phyloP scores from a whole-genome alignment of 2,797 vertebrate species.

The Fistularia tabacaria region DNA sequence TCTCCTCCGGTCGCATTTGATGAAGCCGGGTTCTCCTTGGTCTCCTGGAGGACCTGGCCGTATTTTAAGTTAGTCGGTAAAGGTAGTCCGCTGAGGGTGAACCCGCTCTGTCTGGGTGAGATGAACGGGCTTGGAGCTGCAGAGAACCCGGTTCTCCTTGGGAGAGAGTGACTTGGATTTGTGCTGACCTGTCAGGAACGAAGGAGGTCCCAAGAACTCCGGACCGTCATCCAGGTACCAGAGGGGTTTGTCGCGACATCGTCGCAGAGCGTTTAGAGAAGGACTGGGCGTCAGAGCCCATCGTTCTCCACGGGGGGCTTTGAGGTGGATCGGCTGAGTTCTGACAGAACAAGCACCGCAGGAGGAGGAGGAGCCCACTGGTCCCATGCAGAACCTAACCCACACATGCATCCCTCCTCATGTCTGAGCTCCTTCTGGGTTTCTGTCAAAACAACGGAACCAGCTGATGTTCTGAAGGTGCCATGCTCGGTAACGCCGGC shows the following conservation, averaged over 20 bases:
- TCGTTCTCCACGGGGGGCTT: constrained; percentile 39
- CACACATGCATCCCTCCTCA: neutral
- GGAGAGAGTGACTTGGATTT: constrained; percentile 35
- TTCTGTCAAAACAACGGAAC: constrained; percentile 62
- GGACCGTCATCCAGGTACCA: constrained; percentile 74
- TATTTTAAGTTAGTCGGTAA: too few relatives aligned
- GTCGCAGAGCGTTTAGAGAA: constrained; percentile 50
- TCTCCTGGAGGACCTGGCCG: too few relatives aligned
- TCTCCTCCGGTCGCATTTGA: too few relatives aligned
- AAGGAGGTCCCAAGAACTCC: constrained; percentile 71
- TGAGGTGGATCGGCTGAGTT: constrained; percentile 32
- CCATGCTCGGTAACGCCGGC: too few relatives aligned
- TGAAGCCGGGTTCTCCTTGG: too few relatives aligned
- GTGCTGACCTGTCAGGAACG: constrained; percentile 74
- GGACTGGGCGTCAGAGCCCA: constrained; percentile 11
- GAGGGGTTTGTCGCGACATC: constrained; percentile 66
- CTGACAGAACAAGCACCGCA: constrained; percentile 31
- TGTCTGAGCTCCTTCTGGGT: constrained; percentile 56
- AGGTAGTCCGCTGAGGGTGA: too few relatives aligned
- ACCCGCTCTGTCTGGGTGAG: too few relatives aligned
- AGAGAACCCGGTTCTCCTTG: too few relatives aligned
- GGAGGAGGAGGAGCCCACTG: constrained; percentile 34
- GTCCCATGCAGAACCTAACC: too few relatives aligned
- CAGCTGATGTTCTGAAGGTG: constrained; percentile 55
- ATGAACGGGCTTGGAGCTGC: too few relatives aligned